Evolutionary conservation across 2,113 vertebrate genomes (phyloP).

Genomic region (Scortum barcoo): DNA sequence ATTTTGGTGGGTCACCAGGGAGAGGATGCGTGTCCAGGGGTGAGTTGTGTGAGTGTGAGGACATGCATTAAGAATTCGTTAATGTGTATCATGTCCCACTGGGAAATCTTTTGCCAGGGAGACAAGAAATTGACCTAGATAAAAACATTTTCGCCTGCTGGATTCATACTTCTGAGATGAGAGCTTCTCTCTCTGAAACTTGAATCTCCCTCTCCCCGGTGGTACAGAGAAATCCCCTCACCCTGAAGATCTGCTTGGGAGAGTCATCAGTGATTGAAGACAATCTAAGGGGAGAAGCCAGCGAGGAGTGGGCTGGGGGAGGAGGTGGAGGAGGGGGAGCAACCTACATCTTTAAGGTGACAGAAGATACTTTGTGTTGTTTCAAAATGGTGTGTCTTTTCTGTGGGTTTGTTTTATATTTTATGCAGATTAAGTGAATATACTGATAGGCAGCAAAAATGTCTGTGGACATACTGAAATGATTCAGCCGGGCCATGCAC

Average conservation of each 20-base stretch:
- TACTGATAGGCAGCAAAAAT: slow-evolving; percentile 2
- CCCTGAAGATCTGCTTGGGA: slow-evolving; percentile 90
- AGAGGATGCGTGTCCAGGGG: slow-evolving; percentile 92
- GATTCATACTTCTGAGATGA: slow-evolving; percentile 8
- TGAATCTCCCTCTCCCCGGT: slow-evolving; percentile 13
- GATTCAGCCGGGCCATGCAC: background rate
- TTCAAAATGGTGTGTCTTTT: background rate
- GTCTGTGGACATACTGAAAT: slow-evolving; percentile 10
- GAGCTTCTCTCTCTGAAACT: background rate
- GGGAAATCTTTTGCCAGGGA: background rate
- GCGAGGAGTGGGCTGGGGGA: slow-evolving; percentile 88
- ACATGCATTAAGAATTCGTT: slow-evolving; percentile 5
- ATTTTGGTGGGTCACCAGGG: slow-evolving; percentile 93
- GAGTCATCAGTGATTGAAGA: slow-evolving; percentile 90
- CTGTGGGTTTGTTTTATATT: background rate
- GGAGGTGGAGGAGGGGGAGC: slow-evolving; percentile 93
- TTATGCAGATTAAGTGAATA: background rate
- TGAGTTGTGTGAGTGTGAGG: slow-evolving; percentile 71
- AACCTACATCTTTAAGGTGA: slow-evolving; percentile 90
- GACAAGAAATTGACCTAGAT: slow-evolving; percentile 15
- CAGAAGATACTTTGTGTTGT: background rate
- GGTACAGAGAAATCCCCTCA: slow-evolving; percentile 85
- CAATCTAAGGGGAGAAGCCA: slow-evolving; percentile 72
- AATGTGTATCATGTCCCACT: background rate
- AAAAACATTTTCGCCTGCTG: background rate